A percentile compares a stretch with the other conserved stretches of the same genome.
Conservation (phyloP, 2,888 invertebrate genomes). For the Phania funesta region DNA sequence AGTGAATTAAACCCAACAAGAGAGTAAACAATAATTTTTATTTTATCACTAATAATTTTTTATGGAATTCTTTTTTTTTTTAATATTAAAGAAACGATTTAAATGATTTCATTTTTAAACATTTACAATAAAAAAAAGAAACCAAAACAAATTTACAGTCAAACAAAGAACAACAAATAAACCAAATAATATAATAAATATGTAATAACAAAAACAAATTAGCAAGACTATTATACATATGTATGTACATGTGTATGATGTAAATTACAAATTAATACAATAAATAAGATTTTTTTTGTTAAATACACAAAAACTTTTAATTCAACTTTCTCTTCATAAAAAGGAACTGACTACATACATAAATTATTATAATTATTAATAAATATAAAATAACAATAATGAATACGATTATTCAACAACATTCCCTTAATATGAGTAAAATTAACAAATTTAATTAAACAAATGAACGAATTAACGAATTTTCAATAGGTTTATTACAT, state of each 20-base stretch:
- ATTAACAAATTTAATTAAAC: slow-evolving; percentile 42
- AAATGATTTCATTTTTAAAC: slow-evolving; percentile 72
- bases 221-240: slow-evolving; percentile 50
- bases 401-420: slow-evolving; percentile 19
- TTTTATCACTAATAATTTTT: slow-evolving; percentile 46
- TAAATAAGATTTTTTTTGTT: slow-evolving; percentile 37
- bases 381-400: slow-evolving; percentile 21
- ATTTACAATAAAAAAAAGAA: slow-evolving; percentile 72
- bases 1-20: slow-evolving; percentile 67
- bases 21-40: slow-evolving; percentile 69
- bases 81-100: slow-evolving; percentile 59
- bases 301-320: slow-evolving; percentile 19
- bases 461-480: slow-evolving; percentile 67
- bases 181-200: slow-evolving; percentile 41
- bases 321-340: slow-evolving; percentile 51
- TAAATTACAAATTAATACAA: slow-evolving; percentile 17
- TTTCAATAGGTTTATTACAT: slow-evolving; percentile 62
- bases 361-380: slow-evolving; percentile 32
- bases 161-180: slow-evolving; percentile 48
- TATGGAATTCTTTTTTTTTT: slow-evolving; percentile 67
- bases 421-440: slow-evolving; percentile 10
- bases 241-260: slow-evolving; percentile 40
- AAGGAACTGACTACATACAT: slow-evolving; percentile 57
- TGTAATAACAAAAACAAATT: slow-evolving; percentile 26
- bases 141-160: slow-evolving; percentile 67